These are phyloP conservation scores for Gopherus flavomarginatus DNA, from an alignment of 2,113 vertebrate genomes.

Conservation along the genomic window DNA sequence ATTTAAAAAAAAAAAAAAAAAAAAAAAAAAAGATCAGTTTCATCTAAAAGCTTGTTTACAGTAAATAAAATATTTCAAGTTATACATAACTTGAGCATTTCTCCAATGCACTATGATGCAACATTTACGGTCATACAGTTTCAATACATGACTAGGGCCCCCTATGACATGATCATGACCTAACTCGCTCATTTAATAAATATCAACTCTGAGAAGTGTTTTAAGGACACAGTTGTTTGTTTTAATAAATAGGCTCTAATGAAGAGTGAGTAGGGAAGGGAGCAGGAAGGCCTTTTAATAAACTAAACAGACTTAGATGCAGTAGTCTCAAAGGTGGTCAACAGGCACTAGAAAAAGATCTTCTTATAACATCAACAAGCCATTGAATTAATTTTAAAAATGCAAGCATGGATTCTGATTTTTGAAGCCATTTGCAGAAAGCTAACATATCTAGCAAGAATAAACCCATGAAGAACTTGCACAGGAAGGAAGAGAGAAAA, in stretches of 20 bases:
- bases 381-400: not conserved
- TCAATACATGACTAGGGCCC: not conserved
- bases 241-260: too few species aligned
- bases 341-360: not conserved
- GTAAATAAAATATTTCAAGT: not conserved
- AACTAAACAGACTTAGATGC: not conserved
- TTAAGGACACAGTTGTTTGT: not conserved
- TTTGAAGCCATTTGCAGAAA: not conserved
- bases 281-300: not conserved
- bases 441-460: too few species aligned
- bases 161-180: not conserved
- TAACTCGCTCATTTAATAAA: not conserved
- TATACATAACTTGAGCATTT: not conserved
- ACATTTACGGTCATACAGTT: not conserved
- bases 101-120: not conserved
- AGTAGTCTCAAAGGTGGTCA: not conserved
- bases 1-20: not conserved
- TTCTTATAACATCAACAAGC: not conserved
- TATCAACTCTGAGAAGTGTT: not conserved
- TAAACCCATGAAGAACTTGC: too few species aligned
- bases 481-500: not conserved
- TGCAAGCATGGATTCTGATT: not conserved
- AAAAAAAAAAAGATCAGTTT: not conserved
- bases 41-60: not conserved
- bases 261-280: too few species aligned